Evolutionary conservation across 2,888 invertebrate species (phyloP), one percentile per base, ranked within the genome.

Genomic region (Drosophila engyochracea): DNA sequence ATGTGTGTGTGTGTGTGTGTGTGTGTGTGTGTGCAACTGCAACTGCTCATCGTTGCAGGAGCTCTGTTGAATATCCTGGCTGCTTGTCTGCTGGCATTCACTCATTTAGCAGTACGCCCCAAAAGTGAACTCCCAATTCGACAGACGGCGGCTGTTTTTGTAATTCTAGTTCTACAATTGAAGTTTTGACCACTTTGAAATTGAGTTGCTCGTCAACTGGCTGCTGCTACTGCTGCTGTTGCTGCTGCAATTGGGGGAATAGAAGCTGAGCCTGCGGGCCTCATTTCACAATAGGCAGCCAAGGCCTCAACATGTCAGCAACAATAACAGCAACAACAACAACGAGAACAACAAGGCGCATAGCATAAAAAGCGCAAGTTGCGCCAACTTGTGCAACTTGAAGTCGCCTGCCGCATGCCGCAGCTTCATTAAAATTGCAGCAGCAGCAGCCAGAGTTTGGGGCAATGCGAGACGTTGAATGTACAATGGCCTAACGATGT

Each of bases 401-500:
- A 89, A 85, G 87, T 82, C 84, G 82, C 81, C 63, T 77, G 85
- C 83, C 84, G 68, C 88, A 85, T 86, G 85, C 89, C 89, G 89
- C 89, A 86, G 85, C 85, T 86, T 89, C 89, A 86, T 86, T 86
- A 86, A 86, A 86, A 89, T 86, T 86, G 85, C 89, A 86, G 83
- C 89, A 86, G 73, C 67, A 70, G 74, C 65, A 67, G 63, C 25
- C 65, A 58, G 30, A 25, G 28, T 51, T 51, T 51, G 52, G 30
- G 71, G 68, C 70, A 59, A n/a, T 49, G 47, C 62, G 58, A 75
- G 58, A 60, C 57, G 63, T 39, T 54, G 53, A 64, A 64, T 67
- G 60, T 61, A 71, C 73, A 83, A 85, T 83, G 73, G 89, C 86
- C 85, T 85, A 88, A 85, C 85, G 85, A 88, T 82, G 82, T 79